A percentile compares a stretch with the other conserved stretches of the same genome.
Evolutionary conservation across 2,888 invertebrate genomes (phyloP).

Genomic region (Ashinkailepas kermadecensis): DNA sequence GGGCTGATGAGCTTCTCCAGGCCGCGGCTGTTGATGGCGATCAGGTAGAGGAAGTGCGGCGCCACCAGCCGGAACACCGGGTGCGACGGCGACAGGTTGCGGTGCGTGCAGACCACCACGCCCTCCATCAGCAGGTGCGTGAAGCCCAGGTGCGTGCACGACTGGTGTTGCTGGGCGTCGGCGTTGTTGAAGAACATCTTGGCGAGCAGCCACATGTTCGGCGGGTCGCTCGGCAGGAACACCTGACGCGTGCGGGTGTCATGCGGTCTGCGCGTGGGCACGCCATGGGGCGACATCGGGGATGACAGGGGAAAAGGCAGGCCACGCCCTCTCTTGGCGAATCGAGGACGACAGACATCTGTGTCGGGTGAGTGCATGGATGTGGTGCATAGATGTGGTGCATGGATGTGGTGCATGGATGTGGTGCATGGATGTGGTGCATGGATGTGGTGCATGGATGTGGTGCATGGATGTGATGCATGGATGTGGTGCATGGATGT

Average conservation of each 20-base stretch:
- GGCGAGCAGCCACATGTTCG: slow-evolving; percentile 42
- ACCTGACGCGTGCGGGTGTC: slow-evolving; percentile 37
- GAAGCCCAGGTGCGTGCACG: slow-evolving; percentile 42
- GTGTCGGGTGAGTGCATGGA: no score
- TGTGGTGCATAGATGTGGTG: no score
- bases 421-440: no score
- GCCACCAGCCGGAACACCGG: slow-evolving; percentile 46
- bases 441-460: no score
- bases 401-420: no score
- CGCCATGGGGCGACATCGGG: no score
- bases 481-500: no score
- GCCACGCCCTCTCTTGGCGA: no score
- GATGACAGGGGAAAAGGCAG: no score
- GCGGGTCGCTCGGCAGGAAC: slow-evolving; percentile 42
- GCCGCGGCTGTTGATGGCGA: slow-evolving; percentile 45
- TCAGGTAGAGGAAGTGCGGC: slow-evolving; percentile 45
- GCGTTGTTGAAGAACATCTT: slow-evolving; percentile 46
- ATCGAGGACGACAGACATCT: no score
- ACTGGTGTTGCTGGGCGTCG: slow-evolving; percentile 43
- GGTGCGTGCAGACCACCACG: slow-evolving; percentile 42
- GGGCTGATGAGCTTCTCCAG: slow-evolving; percentile 42
- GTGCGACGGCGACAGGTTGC: slow-evolving; percentile 45
- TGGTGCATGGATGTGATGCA: no score
- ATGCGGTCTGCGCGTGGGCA: no score
- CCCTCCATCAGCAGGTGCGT: slow-evolving; percentile 47